Evolutionary conservation across 2,797 vertebrate genomes (phyloP).

Genomic region (Cichlasoma orientale): DNA sequence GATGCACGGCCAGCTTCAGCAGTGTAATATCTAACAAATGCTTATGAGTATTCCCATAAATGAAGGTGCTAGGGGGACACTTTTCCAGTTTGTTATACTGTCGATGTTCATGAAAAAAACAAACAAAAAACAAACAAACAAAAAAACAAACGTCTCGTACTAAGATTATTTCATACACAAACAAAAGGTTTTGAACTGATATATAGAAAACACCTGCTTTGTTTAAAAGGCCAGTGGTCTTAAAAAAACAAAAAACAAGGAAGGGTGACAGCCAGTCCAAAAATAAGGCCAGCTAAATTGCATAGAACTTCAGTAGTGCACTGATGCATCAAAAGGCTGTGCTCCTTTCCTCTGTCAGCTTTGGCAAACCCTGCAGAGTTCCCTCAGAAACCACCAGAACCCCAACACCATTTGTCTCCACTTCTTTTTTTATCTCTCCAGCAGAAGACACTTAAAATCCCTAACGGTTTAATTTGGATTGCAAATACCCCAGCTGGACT

Average conservation of each 20-base stretch:
- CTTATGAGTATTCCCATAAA: conserved; percentile 1
- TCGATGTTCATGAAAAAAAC: conserved; percentile 14
- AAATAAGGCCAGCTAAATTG: conserved; percentile 92
- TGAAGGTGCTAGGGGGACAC: conserved; percentile 27
- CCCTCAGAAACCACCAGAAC: conserved; percentile 62
- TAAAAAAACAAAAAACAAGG: conserved; percentile 31
- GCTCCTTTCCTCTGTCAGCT: conserved; percentile 72
- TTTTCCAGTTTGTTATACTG: conserved; percentile 56
- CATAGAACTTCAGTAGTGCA: conserved; percentile 90
- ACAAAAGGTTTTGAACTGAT: conserved; percentile 40
- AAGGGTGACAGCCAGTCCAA: conserved; percentile 71
- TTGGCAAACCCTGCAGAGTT: conserved; percentile 62
- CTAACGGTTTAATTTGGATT: conserved; percentile 28
- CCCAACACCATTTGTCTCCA: conserved; percentile 45
- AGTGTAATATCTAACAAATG: conserved; percentile 28
- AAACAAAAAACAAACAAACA: background rate
- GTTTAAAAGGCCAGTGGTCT: conserved; percentile 70
- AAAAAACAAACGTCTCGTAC: background rate
- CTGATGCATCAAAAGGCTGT: conserved; percentile 74
- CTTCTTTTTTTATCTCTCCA: conserved; percentile 44
- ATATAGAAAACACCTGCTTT: conserved; percentile 71
- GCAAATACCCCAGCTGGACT: conserved; percentile 28
- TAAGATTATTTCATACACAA: conserved; percentile 36
- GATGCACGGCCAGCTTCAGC: conserved; percentile 9
- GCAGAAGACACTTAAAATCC: conserved; percentile 49